These are phyloP conservation scores for Eonycteris spelaea DNA, from an alignment of 2,113 vertebrate species.

Conservation along the genomic window DNA sequence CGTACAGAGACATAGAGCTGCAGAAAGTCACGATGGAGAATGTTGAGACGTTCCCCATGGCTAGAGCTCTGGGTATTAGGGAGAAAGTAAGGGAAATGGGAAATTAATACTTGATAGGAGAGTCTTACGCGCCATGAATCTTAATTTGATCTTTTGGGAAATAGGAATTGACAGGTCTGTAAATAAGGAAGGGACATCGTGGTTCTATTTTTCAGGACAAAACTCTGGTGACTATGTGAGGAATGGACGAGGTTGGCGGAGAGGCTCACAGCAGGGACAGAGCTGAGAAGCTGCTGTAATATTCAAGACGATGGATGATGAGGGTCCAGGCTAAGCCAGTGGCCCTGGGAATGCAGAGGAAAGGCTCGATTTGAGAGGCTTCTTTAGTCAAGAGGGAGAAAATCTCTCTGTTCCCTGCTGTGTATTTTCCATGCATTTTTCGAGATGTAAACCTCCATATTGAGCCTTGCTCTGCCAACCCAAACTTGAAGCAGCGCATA, in stretches of 20 bases:
- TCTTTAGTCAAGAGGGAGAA: not conserved
- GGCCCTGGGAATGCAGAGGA: not conserved
- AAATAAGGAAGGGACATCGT: not conserved
- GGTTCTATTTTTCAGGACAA: not conserved
- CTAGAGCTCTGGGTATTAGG: not conserved
- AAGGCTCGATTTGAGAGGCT: not conserved
- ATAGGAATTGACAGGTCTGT: not conserved
- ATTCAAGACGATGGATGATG: not conserved
- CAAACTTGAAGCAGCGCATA: not conserved
- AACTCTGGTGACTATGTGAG: not conserved
- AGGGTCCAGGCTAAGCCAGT: not conserved
- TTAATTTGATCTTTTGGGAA: not conserved
- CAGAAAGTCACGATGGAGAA: not conserved
- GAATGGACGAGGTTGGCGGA: not conserved
- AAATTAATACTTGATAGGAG: not conserved
- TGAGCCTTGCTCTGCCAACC: slow-evolving; percentile 31
- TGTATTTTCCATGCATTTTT: not conserved
- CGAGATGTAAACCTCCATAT: not conserved
- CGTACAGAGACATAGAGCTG: not conserved
- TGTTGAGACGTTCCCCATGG: not conserved
- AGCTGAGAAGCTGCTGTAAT: not conserved
- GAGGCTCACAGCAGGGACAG: not conserved
- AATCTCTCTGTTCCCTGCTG: not conserved
- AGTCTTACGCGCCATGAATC: not conserved
- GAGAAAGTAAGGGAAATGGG: not conserved